Conservation (phyloP, 2,888 invertebrate species). For the Cephus sareptanus region DNA sequence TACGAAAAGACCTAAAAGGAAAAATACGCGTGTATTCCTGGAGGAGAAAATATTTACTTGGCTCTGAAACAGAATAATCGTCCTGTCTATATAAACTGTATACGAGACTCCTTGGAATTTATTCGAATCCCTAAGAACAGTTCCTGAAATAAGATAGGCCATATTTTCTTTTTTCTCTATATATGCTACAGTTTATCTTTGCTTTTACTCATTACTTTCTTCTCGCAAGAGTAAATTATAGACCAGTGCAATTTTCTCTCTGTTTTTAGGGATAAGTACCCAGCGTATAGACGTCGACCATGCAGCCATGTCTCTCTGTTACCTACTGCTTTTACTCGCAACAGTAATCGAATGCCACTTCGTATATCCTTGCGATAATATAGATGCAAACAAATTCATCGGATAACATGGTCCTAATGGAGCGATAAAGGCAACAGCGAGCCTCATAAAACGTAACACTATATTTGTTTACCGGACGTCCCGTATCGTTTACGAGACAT, state of each 20-base stretch:
- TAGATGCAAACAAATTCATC: slow-evolving; percentile 26
- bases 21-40: not conserved
- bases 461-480: slow-evolving; percentile 44
- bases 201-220: not conserved
- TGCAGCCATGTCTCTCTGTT: not conserved
- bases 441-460: slow-evolving; percentile 41
- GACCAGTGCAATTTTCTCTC: not conserved
- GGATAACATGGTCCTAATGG: slow-evolving; percentile 41
- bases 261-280: no score
- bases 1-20: not conserved
- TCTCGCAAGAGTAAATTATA: not conserved
- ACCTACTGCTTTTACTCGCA: not conserved
- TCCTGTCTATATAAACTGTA: not conserved
- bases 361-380: not conserved
- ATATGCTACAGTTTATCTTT: not conserved
- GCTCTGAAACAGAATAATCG: not conserved
- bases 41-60: not conserved
- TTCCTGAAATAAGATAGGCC: slow-evolving; percentile 12
- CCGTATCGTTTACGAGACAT: slow-evolving; percentile 15
- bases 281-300: no score
- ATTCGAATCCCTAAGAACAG: slow-evolving; percentile 13
- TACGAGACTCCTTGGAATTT: slow-evolving; percentile 1
- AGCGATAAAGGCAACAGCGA: slow-evolving; percentile 29
- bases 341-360: not conserved
- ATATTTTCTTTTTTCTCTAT: slow-evolving; percentile 3